A percentile compares a stretch with the other conserved stretches of the same genome.
Evolutionary conservation across 1,140 invertebrate genomes (phyloP).

Genomic region (Trichonephila clavata): DNA sequence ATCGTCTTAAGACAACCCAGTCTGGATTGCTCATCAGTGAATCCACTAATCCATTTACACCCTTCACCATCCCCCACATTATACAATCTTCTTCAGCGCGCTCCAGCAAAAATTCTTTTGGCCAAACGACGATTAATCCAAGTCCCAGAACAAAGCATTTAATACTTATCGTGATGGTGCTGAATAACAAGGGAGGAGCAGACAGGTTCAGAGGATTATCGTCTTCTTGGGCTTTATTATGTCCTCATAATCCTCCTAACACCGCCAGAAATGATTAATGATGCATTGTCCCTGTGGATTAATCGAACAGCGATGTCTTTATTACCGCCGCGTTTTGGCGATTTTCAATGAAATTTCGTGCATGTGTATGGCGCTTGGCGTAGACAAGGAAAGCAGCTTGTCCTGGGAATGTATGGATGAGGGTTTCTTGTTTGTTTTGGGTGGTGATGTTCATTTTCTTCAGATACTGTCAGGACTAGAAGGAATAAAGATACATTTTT

Average conservation of each 20-base stretch:
- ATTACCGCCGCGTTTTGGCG: constrained; percentile 22
- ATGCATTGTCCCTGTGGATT: constrained; percentile 73
- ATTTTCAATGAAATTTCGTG: constrained; percentile 39
- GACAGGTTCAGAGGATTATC: constrained; percentile 64
- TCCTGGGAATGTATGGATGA: neutral
- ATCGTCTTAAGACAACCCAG: constrained; percentile 5
- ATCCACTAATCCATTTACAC: constrained; percentile 62
- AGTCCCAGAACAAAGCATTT: constrained; percentile 62
- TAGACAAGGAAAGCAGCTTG: constrained; percentile 1
- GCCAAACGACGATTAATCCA: constrained; percentile 58
- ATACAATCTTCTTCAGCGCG: constrained; percentile 43
- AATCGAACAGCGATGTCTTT: constrained; percentile 71
- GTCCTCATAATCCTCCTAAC: constrained; percentile 72
- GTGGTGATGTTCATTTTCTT: neutral
- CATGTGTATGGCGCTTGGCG: neutral
- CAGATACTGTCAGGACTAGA: too few relatives aligned
- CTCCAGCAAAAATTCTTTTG: constrained; percentile 35
- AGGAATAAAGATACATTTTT: too few relatives aligned
- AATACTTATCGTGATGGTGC: constrained; percentile 31
- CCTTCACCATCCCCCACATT: neutral
- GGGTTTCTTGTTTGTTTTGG: neutral
- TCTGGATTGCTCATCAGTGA: neutral
- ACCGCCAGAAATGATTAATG: constrained; percentile 75
- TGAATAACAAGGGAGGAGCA: constrained; percentile 26
- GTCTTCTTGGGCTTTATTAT: constrained; percentile 76